phyloP scores from a whole-genome alignment of 2,797 vertebrate genomes.

The Hippopotamyrus pictus region DNA sequence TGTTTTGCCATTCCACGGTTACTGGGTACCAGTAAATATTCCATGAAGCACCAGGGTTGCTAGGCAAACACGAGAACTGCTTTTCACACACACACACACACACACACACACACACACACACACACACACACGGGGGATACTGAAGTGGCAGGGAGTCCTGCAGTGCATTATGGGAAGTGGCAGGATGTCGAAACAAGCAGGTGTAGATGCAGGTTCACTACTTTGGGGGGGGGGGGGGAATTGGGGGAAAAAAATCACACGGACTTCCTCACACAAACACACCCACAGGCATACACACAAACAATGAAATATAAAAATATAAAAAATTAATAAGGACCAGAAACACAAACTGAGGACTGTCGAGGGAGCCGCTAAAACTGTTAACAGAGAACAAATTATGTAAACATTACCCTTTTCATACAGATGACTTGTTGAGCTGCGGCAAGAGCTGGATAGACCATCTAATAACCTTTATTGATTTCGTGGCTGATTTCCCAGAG shows the following conservation, averaged over 20 bases:
- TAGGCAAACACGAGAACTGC: background rate
- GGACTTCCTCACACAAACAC: background rate
- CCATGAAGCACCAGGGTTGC: background rate
- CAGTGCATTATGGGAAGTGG: background rate
- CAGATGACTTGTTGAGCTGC: slow-evolving; percentile 10
- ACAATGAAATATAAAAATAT: background rate
- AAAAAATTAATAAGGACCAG: background rate
- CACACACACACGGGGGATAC: background rate
- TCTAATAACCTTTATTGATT: slow-evolving; percentile 22
- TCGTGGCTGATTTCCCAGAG: slow-evolving; percentile 18
- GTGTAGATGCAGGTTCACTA: background rate
- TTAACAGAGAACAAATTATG: slow-evolving; percentile 8
- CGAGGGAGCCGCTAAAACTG: background rate
- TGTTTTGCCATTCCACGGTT: background rate
- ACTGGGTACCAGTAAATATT: background rate
- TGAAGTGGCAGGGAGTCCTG: background rate
- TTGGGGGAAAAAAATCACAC: background rate
- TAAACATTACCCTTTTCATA: slow-evolving; percentile 19
- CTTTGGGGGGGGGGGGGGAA: background rate
- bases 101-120: background rate
- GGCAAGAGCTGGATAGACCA: background rate
- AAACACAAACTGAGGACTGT: background rate
- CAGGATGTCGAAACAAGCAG: background rate
- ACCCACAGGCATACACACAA: background rate
- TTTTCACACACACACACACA: background rate